Base-by-base conservation (phyloP, 2,113 vertebrate species). In the Acanthochromis polyacanthus region DNA sequence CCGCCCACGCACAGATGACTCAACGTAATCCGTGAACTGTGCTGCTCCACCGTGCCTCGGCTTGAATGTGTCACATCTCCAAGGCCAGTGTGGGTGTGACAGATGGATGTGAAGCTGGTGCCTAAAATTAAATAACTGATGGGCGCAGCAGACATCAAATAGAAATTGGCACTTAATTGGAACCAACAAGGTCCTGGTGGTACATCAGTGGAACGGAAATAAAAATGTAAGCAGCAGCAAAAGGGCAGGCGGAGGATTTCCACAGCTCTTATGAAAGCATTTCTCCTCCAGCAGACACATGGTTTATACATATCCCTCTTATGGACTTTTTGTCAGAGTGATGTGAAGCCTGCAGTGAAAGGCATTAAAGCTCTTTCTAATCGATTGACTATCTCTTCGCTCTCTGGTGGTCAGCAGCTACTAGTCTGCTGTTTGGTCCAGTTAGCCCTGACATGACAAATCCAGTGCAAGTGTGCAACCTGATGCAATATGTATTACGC, bases 331-430 rank as follows among this genome's bases (percentile, higher is more conserved):
- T 78, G 66, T 70, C 75, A 69, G 55, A 59, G 73, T 70, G 79
- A 71, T 75, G 64, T 80, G 66, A 71, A 78, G 67, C 71, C 70
- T 23, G 61, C 84, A 70, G 78, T 75, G 71, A 88, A 65, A 84
- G 32, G 68, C 63, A 84, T 86, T 79, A 75, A 69, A 68, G 69
- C 48, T 30, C 20, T 81, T 78, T 78, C 59, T 78, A 52, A 87
- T 85, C 51, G 28, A 78, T 59, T 74, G 79, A 69, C 68, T 22
- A 55, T 55, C 72, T 68, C 61, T 48, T 50, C 5, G 1, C 70
- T 65, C 75, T 32, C 61, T 40, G 46, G 36, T 75, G 75, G 78
- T 77, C 72, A 74, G 79, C 80, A 45, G 78, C 48, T 32, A 48
- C 52, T 8, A 59, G 67, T 61, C 75, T 63, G 62, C 30, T 32